Evolutionary conservation across 2,888 invertebrate genomes (phyloP), one percentile per base, ranked within the genome.

Genomic region (Seira ritae): DNA sequence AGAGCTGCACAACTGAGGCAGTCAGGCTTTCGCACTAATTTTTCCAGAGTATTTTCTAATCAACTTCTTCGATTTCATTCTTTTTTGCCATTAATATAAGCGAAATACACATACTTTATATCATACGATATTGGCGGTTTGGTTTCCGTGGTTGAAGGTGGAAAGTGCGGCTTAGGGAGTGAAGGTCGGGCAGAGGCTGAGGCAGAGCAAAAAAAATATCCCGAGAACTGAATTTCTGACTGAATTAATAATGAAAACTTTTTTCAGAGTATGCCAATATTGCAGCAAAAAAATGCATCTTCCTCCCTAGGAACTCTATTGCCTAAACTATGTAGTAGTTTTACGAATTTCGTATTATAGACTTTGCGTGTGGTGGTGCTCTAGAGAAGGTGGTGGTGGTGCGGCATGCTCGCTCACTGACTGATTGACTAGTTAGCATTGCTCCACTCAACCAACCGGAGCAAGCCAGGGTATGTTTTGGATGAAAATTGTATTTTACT

Each of bases 391-490:
- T n/a, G n/a, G n/a, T n/a, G n/a, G n/a, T n/a, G n/a, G n/a, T n/a
- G n/a, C n/a, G n/a, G n/a, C n/a, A n/a, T n/a, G n/a, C n/a, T n/a
- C n/a, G n/a, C n/a, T n/a, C n/a, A n/a, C 23, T 22, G 67, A 67
- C 23, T 67, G 23, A 19, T 67, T 67, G 23, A 19, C 23, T 67
- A 67, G 62, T 62, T 62, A 62, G 62, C 22, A 2, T 19, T 10
- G 10, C 62, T 8, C 62, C 62, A 62, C 2, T 22, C 62, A 62
- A 22, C 62, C 17, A 1, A 62, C n/a, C n/a, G n/a, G n/a, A 60
- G 60, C 60, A 17, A 10, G n/a, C n/a, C n/a, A n/a, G n/a, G n/a
- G n/a, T n/a, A n/a, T n/a, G n/a, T n/a, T n/a, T n/a, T n/a, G n/a
- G n/a, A n/a, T n/a, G n/a, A n/a, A n/a, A n/a, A n/a, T n/a, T n/a